These are phyloP conservation scores for Lytechinus variegatus DNA, from an alignment of 35 echinoderm and acorn worm species.

Conservation along the genomic window DNA sequence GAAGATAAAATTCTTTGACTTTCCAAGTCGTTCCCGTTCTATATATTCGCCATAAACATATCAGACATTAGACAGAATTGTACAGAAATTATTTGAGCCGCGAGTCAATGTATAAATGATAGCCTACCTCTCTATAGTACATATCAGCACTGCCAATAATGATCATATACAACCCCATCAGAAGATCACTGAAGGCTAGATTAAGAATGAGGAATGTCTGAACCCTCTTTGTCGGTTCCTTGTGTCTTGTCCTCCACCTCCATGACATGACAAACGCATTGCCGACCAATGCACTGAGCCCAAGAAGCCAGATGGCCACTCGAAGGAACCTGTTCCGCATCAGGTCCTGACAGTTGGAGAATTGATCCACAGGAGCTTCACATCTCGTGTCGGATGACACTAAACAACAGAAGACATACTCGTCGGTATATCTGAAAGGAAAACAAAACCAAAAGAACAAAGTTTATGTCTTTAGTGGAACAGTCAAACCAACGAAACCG, in stretches of 20 bases:
- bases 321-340: constrained; percentile 85
- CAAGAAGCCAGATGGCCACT: constrained; percentile 86
- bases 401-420: constrained; percentile 85
- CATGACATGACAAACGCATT: constrained; percentile 90
- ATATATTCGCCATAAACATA: not conserved
- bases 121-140: constrained; percentile 65
- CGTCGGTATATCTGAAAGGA: constrained; percentile 74
- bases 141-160: constrained; percentile 89
- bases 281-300: constrained; percentile 86
- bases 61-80: too few relatives aligned
- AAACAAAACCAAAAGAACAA: not conserved
- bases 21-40: not conserved
- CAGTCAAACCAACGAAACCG: too few relatives aligned
- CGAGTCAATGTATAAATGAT: not conserved
- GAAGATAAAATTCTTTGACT: not conserved
- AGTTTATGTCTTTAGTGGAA: not conserved
- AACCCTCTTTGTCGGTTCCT: constrained; percentile 78
- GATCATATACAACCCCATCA: constrained; percentile 97
- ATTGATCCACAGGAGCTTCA: constrained; percentile 74
- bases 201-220: constrained; percentile 94
- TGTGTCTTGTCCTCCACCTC: constrained; percentile 65
- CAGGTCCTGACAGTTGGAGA: constrained; percentile 94
- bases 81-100: not conserved
- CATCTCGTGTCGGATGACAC: constrained; percentile 52
- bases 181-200: constrained; percentile 80